Percentiles rank a stretch among this genome's conserved stretches.
These are phyloP conservation scores for Calliphora vomitoria DNA, from an alignment of 2,888 invertebrate genomes.

Conservation along the genomic window DNA sequence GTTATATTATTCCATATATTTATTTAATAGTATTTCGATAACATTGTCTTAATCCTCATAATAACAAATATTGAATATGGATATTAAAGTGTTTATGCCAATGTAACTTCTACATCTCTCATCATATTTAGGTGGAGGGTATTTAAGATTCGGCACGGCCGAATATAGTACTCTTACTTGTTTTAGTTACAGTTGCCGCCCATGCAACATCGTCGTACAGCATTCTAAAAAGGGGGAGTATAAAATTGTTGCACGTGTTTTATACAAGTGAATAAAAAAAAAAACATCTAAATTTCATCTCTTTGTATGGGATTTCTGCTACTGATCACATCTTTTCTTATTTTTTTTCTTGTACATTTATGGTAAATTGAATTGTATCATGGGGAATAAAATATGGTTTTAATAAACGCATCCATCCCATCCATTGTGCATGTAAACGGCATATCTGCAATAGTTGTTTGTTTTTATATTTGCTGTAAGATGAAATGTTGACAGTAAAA, in stretches of 20 bases:
- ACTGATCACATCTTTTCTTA: conserved; percentile 31
- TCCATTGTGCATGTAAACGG: neutral
- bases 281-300: conserved; percentile 34
- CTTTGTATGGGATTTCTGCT: conserved; percentile 5
- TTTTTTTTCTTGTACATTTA: conserved; percentile 11
- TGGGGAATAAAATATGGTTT: conserved; percentile 19
- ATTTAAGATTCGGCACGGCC: no score
- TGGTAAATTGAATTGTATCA: conserved; percentile 49
- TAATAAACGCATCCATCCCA: conserved; percentile 12
- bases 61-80: no score
- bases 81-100: no score
- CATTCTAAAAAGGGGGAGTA: conserved; percentile 18
- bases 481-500: conserved; percentile 55
- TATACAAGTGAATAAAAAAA: neutral
- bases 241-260: conserved; percentile 59
- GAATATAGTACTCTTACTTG: no score
- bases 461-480: conserved; percentile 37
- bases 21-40: no score
- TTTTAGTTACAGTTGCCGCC: conserved; percentile 24
- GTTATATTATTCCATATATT: no score
- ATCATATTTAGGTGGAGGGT: no score
- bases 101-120: no score
- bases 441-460: conserved; percentile 40
- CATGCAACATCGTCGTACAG: conserved; percentile 13
- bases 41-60: no score